Evolutionary conservation across 2,797 vertebrate species (phyloP), one percentile per base, ranked within the genome.

Genomic region (Psittacula derbiana): DNA sequence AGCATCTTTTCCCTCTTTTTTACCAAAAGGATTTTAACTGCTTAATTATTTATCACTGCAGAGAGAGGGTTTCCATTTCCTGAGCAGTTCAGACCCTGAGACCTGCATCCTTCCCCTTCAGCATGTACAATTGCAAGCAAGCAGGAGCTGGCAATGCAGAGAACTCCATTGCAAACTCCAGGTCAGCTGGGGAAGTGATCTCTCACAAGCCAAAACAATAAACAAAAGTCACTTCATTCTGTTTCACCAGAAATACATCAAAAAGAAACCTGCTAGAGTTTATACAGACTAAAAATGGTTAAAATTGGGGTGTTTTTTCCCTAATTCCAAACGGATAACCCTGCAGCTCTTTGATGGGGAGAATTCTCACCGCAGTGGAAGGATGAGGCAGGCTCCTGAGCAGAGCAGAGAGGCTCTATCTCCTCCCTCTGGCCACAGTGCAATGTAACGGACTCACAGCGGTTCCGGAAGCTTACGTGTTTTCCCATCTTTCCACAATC

Each of bases 391-490:
- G 57, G 57, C 57, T 73, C 36, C 33, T 1, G 10, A 65, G 80
- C 58, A 2, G 82, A 86, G 89, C 70, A 74, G 86, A 96, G 95
- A 89, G 64, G 58, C 78, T 93, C 75, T 95, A 79, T 16, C 90
- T 71, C 91, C 91, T 94, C 93, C 94, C 93, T 82, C 93, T 91
- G 92, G 94, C 81, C 57, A 17, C 57, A 25, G 57, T 25, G 57
- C 57, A 58, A 36, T 36, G 57, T 11, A 36, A 58, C 23, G 23
- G 57, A 17, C 33, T 11, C 57, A 16, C 23, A 11, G 33, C 3
- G 0, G 33, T 25, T 58, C 3, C 23, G 23, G 33, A 58, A 36
- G 57, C 57, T 25, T 8, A 17, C 10, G 10, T 36, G 17, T 74
- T 81, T 71, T 30, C 57, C 74, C 2, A 0, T 23, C 41, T 61